Percentiles rank a stretch among this genome's conserved stretches.
Evolutionary conservation across 2,113 vertebrate genomes (phyloP).

Genomic region (Marmota monax): DNA sequence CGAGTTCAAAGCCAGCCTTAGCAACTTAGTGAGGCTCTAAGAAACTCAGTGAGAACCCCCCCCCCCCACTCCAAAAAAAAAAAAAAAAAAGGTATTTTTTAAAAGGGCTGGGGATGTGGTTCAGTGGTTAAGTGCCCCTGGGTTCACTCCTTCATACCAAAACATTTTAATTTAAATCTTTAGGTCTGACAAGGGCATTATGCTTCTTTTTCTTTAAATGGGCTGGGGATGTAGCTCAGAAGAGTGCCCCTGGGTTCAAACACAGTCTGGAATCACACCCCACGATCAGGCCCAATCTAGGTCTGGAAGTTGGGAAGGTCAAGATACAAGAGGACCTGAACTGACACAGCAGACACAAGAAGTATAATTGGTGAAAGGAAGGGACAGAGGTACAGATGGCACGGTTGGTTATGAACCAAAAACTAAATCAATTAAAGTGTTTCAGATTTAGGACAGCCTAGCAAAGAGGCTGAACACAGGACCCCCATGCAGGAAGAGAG

Average conservation of each 20-base stretch:
- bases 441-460: neutral
- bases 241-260: too few species aligned
- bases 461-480: too few species aligned
- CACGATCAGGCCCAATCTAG: neutral
- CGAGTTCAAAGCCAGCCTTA: too few species aligned
- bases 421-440: neutral
- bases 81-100: neutral
- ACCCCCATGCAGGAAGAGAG: too few species aligned
- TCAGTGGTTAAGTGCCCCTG: too few species aligned
- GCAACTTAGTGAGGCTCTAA: too few species aligned
- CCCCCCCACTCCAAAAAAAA: accelerated
- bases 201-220: too few species aligned
- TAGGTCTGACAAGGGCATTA: too few species aligned
- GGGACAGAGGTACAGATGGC: neutral
- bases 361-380: neutral
- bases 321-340: neutral
- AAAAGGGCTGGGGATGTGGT: neutral
- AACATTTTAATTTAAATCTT: neutral
- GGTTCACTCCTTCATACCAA: too few species aligned
- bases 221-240: too few species aligned
- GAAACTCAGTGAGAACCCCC: too few species aligned
- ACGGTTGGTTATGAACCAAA: neutral
- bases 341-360: neutral
- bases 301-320: neutral
- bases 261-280: too few species aligned